Evolutionary conservation across 2,797 vertebrate species (phyloP).

Genomic region (Trachurus trachurus): DNA sequence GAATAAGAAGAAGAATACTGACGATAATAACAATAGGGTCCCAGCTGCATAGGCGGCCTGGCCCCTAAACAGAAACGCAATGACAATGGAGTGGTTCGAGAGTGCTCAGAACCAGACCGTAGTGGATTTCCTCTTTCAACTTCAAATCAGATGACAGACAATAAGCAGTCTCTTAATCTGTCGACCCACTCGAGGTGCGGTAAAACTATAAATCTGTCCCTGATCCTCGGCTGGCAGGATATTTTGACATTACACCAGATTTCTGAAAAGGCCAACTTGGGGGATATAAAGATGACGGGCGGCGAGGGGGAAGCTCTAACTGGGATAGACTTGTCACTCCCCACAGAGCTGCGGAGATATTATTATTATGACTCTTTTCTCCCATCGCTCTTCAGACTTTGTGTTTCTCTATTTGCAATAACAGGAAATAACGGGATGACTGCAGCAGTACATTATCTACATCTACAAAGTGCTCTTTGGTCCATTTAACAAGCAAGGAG

Average conservation of each 20-base stretch:
- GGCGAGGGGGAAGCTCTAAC: slow-evolving; percentile 43
- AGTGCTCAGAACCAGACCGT: neutral
- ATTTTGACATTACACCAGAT: slow-evolving; percentile 74
- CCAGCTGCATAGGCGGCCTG: too few species aligned
- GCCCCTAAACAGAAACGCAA: neutral
- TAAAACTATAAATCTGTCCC: slow-evolving; percentile 61
- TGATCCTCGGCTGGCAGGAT: slow-evolving; percentile 66
- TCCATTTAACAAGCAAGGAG: neutral
- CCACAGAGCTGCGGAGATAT: slow-evolving; percentile 7
- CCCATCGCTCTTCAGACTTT: neutral
- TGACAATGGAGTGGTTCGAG: slow-evolving; percentile 31
- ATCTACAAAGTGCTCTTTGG: neutral
- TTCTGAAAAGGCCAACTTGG: slow-evolving; percentile 74
- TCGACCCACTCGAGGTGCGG: slow-evolving; percentile 63
- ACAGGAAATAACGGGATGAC: neutral
- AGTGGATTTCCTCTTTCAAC: slow-evolving; percentile 47
- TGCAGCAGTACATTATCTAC: neutral
- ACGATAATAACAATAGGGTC: too few species aligned
- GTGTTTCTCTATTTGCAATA: slow-evolving; percentile 14
- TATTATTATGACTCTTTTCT: slow-evolving; percentile 22
- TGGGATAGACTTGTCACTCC: slow-evolving; percentile 53
- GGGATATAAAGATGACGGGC: slow-evolving; percentile 70
- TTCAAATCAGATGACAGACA: slow-evolving; percentile 64
- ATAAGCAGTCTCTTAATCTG: slow-evolving; percentile 62
- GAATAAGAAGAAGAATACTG: neutral